phyloP scores from a whole-genome alignment of 2,888 invertebrate genomes.

The Chloromyia formosa region DNA sequence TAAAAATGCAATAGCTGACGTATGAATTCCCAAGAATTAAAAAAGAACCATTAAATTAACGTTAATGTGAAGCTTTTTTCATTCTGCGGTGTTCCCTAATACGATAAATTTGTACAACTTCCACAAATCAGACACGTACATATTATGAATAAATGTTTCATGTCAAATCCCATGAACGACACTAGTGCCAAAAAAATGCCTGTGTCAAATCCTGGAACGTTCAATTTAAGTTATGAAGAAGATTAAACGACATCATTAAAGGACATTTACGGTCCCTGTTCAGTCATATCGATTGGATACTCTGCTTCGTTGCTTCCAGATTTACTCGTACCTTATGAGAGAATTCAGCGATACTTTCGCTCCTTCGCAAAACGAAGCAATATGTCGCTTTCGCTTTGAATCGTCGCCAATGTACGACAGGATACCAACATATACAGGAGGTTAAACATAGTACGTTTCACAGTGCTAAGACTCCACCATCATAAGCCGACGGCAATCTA shows the following conservation, averaged over 20 bases:
- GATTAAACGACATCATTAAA: conserved; percentile 11
- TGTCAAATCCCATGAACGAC: too few species aligned
- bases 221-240: background rate
- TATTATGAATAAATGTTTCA: too few species aligned
- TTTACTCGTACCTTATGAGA: background rate
- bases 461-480: background rate
- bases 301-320: background rate
- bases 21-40: too few species aligned
- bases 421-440: background rate
- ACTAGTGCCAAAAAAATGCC: background rate
- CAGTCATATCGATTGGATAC: background rate
- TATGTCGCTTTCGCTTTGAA: background rate
- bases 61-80: too few species aligned
- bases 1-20: too few species aligned
- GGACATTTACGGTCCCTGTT: conserved; percentile 1
- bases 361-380: background rate
- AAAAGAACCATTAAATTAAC: too few species aligned
- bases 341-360: background rate
- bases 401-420: background rate
- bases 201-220: background rate
- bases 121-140: too few species aligned
- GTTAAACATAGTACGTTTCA: background rate
- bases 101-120: too few species aligned
- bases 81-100: too few species aligned
- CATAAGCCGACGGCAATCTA: conserved; percentile 1